Evolutionary conservation across 2,797 vertebrate genomes (phyloP).

Genomic region (Coilia nasus): DNA sequence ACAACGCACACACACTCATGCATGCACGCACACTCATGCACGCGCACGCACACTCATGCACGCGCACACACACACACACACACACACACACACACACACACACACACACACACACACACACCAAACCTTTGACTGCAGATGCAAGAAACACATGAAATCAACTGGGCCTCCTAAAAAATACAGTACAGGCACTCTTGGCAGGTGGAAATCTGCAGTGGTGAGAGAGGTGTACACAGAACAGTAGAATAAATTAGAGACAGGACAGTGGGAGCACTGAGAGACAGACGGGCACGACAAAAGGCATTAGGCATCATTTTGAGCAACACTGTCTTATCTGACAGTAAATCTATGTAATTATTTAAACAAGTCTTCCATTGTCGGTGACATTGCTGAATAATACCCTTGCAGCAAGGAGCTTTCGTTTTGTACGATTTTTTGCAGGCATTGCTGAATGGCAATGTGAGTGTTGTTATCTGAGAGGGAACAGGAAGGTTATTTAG

Average conservation of each 20-base stretch:
- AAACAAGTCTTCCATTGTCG: background rate
- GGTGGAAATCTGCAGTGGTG: background rate
- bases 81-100: background rate
- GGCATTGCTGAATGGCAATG: background rate
- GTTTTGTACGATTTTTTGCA: background rate
- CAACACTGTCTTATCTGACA: background rate
- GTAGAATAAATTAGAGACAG: too few species aligned
- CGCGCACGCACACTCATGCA: background rate
- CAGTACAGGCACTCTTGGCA: background rate
- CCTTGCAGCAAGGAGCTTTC: background rate
- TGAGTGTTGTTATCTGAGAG: background rate
- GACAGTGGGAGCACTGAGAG: background rate
- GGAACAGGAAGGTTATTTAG: background rate
- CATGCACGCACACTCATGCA: background rate
- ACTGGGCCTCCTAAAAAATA: background rate
- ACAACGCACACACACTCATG: background rate
- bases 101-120: background rate
- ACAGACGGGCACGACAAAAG: background rate
- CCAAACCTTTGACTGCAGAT: too few species aligned
- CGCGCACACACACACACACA: background rate
- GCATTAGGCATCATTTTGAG: background rate
- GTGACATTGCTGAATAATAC: background rate
- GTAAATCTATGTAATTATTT: background rate
- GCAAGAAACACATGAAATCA: background rate
- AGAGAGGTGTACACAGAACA: background rate